phyloP scores from a whole-genome alignment of 2,113 vertebrate genomes.

The Danionella cerebrum region DNA sequence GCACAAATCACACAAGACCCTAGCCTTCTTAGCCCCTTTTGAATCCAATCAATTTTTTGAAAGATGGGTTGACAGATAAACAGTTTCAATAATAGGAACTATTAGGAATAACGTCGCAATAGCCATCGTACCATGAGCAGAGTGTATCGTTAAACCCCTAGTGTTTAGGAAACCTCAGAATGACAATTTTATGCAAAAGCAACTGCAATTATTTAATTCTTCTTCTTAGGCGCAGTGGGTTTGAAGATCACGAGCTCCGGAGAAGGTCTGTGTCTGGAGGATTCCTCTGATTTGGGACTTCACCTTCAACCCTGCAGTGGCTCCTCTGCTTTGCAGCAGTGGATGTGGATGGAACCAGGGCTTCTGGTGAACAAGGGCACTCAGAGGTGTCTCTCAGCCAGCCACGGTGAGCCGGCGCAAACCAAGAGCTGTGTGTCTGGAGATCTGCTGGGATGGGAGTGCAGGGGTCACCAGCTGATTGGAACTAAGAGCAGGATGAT shows the following conservation, averaged over 20 bases:
- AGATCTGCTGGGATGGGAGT: slow-evolving; percentile 51
- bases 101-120: too few species aligned
- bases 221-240: slow-evolving; percentile 39
- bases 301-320: slow-evolving; percentile 49
- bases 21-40: too few species aligned
- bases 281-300: slow-evolving; percentile 36
- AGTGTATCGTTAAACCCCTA: too few species aligned
- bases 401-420: slow-evolving; percentile 17
- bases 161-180: too few species aligned
- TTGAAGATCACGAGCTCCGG: slow-evolving; percentile 57
- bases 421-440: slow-evolving; percentile 39
- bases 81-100: too few species aligned
- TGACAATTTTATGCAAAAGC: too few species aligned
- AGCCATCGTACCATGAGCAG: too few species aligned
- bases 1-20: too few species aligned
- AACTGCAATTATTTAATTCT: too few species aligned
- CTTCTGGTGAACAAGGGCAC: slow-evolving; percentile 47
- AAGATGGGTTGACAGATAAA: too few species aligned
- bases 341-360: slow-evolving; percentile 50
- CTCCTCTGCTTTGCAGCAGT: slow-evolving; percentile 57
- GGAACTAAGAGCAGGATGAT: slow-evolving; percentile 38
- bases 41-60: too few species aligned
- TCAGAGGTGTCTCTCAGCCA: slow-evolving; percentile 50
- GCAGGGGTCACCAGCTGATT: slow-evolving; percentile 47
- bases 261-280: slow-evolving; percentile 55